Evolutionary conservation across 2,797 vertebrate species (phyloP).

Genomic region (Emydoidea blandingii): DNA sequence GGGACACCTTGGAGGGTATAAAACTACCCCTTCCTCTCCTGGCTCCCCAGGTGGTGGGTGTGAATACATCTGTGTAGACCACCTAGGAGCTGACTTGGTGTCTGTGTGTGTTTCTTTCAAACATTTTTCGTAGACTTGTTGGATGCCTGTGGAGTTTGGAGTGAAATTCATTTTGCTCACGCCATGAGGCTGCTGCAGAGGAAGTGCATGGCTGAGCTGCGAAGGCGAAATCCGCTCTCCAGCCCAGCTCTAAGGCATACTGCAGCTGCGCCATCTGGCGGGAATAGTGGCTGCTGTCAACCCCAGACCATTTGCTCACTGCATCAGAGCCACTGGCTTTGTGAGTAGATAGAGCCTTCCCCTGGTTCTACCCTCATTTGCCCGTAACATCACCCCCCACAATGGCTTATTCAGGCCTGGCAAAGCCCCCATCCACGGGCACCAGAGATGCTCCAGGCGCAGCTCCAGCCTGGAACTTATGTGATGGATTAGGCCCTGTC

Average conservation of each 20-base stretch:
- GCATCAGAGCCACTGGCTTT: not conserved
- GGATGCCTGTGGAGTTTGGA: not conserved
- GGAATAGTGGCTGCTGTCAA: not conserved
- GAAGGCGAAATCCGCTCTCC: not conserved
- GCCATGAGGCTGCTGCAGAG: conserved; percentile 4
- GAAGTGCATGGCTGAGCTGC: not conserved
- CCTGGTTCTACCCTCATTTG: not conserved
- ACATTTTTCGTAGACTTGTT: not conserved
- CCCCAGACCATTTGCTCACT: fast-evolving
- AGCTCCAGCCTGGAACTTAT: fast-evolving
- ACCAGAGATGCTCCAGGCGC: not conserved
- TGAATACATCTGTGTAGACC: not conserved
- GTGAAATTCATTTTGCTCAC: not conserved
- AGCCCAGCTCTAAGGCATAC: not conserved
- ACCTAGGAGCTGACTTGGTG: not conserved
- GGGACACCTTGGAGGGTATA: not conserved
- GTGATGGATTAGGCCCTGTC: not conserved
- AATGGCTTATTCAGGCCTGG: not conserved
- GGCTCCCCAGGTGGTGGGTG: not conserved
- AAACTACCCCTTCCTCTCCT: not conserved
- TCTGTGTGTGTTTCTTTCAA: not conserved
- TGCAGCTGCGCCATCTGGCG: not conserved
- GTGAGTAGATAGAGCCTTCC: not conserved
- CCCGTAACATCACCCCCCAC: not conserved
- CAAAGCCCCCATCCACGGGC: not conserved